Conservation (phyloP, 2,888 invertebrate genomes). For the Mechanitis mazaeus region DNA sequence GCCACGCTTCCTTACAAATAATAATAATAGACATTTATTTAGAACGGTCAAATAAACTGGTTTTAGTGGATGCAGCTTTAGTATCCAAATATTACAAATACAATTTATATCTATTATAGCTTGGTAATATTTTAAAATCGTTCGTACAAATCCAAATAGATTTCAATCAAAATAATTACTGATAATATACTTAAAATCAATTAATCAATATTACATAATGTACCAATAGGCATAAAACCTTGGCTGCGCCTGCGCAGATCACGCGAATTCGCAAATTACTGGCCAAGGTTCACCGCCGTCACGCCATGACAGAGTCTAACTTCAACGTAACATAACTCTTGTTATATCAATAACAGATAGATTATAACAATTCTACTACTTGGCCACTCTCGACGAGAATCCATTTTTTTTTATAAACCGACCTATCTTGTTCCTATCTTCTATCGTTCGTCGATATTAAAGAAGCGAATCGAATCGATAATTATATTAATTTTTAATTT, state of each 20-base stretch:
- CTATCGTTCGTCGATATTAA: too few species aligned
- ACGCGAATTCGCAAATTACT: slow-evolving; percentile 31
- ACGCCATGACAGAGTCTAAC: slow-evolving; percentile 28
- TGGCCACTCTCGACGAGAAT: too few species aligned
- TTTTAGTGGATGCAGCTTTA: slow-evolving; percentile 12
- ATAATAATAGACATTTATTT: slow-evolving; percentile 18
- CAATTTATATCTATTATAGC: too few species aligned
- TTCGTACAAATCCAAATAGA: neutral
- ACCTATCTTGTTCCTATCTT: too few species aligned
- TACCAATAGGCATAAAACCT: slow-evolving; percentile 16
- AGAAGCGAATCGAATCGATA: too few species aligned
- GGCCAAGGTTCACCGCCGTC: slow-evolving; percentile 33
- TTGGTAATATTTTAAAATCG: too few species aligned
- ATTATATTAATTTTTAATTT: neutral
- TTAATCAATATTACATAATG: slow-evolving; percentile 4
- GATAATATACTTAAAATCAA: neutral
- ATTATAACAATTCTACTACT: too few species aligned
- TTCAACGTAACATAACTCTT: neutral
- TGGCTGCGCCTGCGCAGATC: slow-evolving; percentile 23
- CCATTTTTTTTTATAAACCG: too few species aligned
- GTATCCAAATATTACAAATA: neutral
- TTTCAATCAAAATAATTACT: neutral
- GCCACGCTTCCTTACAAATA: slow-evolving; percentile 11
- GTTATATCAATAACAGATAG: neutral
- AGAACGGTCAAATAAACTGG: slow-evolving; percentile 5